A percentile compares a stretch with the other conserved stretches of the same genome.
These are phyloP conservation scores for Lycorma delicatula DNA, from an alignment of 1,140 invertebrate species.

Conservation along the genomic window DNA sequence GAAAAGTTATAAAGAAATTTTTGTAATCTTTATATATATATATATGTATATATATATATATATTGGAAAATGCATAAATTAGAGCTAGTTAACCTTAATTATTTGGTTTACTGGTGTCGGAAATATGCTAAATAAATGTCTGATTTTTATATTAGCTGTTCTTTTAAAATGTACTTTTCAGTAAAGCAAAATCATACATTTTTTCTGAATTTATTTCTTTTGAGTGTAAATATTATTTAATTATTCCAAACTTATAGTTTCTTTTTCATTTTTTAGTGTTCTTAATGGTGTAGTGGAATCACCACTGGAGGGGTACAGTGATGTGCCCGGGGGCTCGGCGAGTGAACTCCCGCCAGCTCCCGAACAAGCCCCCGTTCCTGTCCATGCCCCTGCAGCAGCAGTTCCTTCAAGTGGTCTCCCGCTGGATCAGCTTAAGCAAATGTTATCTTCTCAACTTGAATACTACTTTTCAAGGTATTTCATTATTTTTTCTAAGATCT, in stretches of 20 bases:
- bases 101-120: too few species aligned
- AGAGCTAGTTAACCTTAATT: too few species aligned
- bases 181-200: too few species aligned
- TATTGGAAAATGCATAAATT: too few species aligned
- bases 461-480: conserved; percentile 79
- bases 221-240: background rate
- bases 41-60: too few species aligned
- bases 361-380: conserved; percentile 25
- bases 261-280: conserved; percentile 26
- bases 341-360: conserved; percentile 12
- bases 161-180: too few species aligned
- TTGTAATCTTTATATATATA: too few species aligned
- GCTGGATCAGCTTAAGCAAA: conserved; percentile 65
- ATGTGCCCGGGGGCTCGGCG: conserved; percentile 32
- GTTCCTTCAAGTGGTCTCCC: conserved; percentile 42
- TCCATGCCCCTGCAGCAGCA: conserved; percentile 35
- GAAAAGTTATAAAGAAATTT: too few species aligned
- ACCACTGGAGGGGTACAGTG: conserved; percentile 23
- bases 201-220: too few species aligned
- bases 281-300: conserved; percentile 35
- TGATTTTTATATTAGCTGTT: too few species aligned
- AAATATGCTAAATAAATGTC: too few species aligned
- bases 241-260: background rate
- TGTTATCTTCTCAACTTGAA: conserved; percentile 75
- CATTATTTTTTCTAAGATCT: too few species aligned